Percentiles rank a stretch among this genome's conserved stretches.
Evolutionary conservation across 1,140 invertebrate genomes (phyloP).

Genomic region (Ostrea denselamellosa): DNA sequence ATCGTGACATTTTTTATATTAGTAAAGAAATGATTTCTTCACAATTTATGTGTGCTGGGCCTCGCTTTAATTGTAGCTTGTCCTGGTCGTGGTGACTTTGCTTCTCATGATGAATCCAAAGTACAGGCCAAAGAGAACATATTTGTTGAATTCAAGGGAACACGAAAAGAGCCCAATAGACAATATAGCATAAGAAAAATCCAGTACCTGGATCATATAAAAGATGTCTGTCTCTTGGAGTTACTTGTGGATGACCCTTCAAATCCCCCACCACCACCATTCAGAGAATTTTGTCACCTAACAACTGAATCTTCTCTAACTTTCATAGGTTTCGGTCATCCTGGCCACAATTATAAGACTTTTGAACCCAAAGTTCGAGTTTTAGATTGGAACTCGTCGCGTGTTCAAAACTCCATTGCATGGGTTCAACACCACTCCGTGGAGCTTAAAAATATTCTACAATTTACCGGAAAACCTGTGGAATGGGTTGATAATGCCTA

Average conservation of each 20-base stretch:
- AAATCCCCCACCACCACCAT: neutral
- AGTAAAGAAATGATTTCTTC: no score
- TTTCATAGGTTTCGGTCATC: neutral
- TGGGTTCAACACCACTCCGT: neutral
- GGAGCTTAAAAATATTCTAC: neutral
- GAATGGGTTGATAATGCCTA: slow-evolving; percentile 14
- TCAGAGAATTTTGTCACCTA: slow-evolving; percentile 6
- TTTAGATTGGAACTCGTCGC: neutral
- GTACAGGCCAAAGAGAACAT: neutral
- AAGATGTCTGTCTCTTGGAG: slow-evolving; percentile 1
- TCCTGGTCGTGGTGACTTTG: neutral
- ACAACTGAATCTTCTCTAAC: neutral
- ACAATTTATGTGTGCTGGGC: no score
- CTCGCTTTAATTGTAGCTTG: neutral
- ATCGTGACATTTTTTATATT: no score
- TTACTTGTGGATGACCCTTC: neutral
- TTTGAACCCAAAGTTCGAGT: slow-evolving; percentile 6
- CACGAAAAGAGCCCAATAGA: neutral
- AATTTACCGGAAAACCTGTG: neutral
- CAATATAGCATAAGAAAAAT: neutral
- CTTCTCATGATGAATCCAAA: neutral
- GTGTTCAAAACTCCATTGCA: neutral
- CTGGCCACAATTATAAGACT: neutral
- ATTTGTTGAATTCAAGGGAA: slow-evolving; percentile 6
- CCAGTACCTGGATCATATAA: neutral